Percentiles rank a stretch among this genome's conserved stretches.
These are phyloP conservation scores for Bergia puertoricense DNA, from an alignment of 92 coral and sea anemone genomes.

Conservation along the genomic window DNA sequence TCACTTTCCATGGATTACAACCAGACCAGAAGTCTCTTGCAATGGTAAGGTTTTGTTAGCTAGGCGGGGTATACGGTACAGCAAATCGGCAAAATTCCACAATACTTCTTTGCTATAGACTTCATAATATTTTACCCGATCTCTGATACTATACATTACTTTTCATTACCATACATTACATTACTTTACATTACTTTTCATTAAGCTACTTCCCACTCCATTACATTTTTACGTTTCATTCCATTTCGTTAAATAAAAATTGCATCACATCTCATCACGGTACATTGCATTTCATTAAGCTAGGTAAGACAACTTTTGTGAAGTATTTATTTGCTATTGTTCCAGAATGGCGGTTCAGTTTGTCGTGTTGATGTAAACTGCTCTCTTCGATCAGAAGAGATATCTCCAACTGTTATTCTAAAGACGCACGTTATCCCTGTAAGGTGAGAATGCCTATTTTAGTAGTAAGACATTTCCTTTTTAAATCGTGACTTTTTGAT, in stretches of 20 bases:
- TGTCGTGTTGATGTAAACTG: slow-evolving; percentile 81
- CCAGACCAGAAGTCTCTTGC: slow-evolving; percentile 72
- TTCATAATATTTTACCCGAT: no score
- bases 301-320: background rate
- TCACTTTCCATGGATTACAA: slow-evolving; percentile 79
- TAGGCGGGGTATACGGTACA: no score
- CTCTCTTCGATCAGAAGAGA: slow-evolving; percentile 68
- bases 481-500: no score
- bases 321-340: background rate
- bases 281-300: background rate
- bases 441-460: slow-evolving; percentile 53
- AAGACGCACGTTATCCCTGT: slow-evolving; percentile 84
- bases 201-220: no score
- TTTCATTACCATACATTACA: background rate
- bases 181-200: background rate
- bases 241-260: no score
- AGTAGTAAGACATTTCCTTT: background rate
- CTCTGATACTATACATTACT: no score
- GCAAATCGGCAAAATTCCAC: no score
- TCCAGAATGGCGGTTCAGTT: slow-evolving; percentile 75
- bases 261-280: background rate
- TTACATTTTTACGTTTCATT: no score
- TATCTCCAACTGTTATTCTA: slow-evolving; percentile 75
- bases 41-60: slow-evolving; percentile 60
- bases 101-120: no score